phyloP scores from a whole-genome alignment of 2,113 vertebrate species.

The Mastomys natalensis region DNA sequence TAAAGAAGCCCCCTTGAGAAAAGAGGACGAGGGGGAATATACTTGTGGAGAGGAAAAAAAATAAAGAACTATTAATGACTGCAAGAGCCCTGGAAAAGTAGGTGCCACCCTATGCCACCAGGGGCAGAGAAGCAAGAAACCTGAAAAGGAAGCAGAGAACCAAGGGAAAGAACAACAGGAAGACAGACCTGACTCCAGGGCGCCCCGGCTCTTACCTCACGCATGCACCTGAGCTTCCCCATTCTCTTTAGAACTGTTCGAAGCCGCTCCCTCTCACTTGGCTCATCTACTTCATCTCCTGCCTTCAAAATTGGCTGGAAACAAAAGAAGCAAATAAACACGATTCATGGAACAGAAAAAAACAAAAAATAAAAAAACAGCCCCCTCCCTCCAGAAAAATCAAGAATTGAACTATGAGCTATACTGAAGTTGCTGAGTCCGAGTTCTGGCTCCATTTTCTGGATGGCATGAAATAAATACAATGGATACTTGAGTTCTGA shows the following conservation, averaged over 20 bases:
- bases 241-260: slow-evolving; percentile 94
- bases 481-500: neutral
- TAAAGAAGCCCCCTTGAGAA: slow-evolving; percentile 37
- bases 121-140: neutral
- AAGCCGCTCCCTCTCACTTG: slow-evolving; percentile 92
- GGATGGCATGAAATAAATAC: neutral
- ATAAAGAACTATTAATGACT: slow-evolving; percentile 35
- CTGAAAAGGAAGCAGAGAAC: neutral
- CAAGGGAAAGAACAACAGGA: neutral
- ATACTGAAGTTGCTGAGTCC: neutral
- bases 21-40: neutral
- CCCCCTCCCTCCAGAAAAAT: neutral
- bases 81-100: slow-evolving; percentile 10
- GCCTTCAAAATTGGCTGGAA: slow-evolving; percentile 91
- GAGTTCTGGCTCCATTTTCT: slow-evolving; percentile 21
- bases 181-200: neutral
- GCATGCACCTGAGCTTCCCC: slow-evolving; percentile 93
- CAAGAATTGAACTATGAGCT: slow-evolving; percentile 28
- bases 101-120: neutral
- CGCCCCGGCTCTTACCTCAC: slow-evolving; percentile 88
- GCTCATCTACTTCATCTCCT: slow-evolving; percentile 89
- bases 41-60: slow-evolving; percentile 11
- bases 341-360: neutral
- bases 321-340: slow-evolving; percentile 33
- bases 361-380: too few relatives aligned